Evolutionary conservation across 2,113 vertebrate species (phyloP).

Genomic region (Atractosteus spatula): DNA sequence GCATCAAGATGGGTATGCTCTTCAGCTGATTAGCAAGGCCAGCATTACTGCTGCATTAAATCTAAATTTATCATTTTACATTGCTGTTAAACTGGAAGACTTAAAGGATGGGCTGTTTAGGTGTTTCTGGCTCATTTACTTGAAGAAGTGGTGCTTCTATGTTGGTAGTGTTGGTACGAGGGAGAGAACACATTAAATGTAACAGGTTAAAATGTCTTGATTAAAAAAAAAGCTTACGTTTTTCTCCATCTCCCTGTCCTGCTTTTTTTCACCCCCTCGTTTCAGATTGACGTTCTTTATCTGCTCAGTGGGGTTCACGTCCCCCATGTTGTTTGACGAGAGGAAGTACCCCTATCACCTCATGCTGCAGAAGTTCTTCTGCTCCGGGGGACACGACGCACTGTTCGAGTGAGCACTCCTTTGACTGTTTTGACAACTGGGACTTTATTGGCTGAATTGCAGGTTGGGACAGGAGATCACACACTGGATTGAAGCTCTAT

Average conservation of each 20-base stretch:
- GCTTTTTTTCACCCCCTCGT: not conserved
- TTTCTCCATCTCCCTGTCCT: not conserved
- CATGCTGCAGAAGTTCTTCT: slow-evolving; percentile 93
- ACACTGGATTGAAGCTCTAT: too few relatives aligned
- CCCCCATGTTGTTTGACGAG: slow-evolving; percentile 92
- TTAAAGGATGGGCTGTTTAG: too few relatives aligned
- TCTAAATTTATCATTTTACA: too few relatives aligned
- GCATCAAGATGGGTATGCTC: too few relatives aligned
- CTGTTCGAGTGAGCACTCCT: slow-evolving; percentile 82
- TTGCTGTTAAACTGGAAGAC: too few relatives aligned
- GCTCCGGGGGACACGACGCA: slow-evolving; percentile 90
- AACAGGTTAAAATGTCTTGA: not conserved
- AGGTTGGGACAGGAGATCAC: too few relatives aligned
- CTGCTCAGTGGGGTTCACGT: slow-evolving; percentile 92
- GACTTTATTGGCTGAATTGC: not conserved
- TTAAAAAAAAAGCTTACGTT: not conserved
- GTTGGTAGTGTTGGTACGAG: not conserved
- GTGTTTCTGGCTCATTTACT: too few relatives aligned
- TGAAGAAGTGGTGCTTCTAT: not conserved
- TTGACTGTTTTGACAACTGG: too few relatives aligned
- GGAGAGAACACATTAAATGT: not conserved
- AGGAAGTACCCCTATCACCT: slow-evolving; percentile 92
- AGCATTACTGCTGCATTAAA: too few relatives aligned
- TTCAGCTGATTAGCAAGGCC: too few relatives aligned
- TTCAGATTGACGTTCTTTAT: slow-evolving; percentile 90